Conservation (phyloP, 1,140 invertebrate species). For the Zaprionus lachaisei region DNA sequence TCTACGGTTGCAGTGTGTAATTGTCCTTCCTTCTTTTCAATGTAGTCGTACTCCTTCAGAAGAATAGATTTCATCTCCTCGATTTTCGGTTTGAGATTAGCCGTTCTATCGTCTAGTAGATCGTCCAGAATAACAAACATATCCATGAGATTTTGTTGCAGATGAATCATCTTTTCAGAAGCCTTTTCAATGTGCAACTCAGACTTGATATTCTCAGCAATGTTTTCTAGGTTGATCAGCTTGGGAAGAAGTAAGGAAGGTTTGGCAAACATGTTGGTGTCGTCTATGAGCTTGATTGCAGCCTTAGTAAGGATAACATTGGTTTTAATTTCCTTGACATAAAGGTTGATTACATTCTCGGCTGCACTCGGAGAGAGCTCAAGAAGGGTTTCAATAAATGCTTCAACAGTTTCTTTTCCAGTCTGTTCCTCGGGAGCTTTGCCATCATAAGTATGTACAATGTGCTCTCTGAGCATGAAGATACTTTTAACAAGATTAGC, state of each 20-base stretch:
- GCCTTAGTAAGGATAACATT: conserved; percentile 65
- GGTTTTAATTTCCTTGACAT: conserved; percentile 52
- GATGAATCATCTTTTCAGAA: conserved; percentile 9
- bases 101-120: conserved; percentile 50
- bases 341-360: conserved; percentile 45
- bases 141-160: conserved; percentile 75
- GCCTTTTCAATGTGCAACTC: conserved; percentile 18
- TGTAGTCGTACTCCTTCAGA: conserved; percentile 55
- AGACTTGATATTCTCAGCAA: conserved; percentile 49
- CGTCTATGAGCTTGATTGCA: conserved; percentile 51
- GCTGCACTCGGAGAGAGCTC: conserved; percentile 47
- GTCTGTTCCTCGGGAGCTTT: conserved; percentile 32
- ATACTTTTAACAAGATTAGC: conserved; percentile 54
- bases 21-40: conserved; percentile 51
- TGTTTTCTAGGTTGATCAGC: conserved; percentile 54
- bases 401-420: conserved; percentile 47
- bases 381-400: conserved; percentile 60
- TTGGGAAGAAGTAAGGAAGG: conserved; percentile 63
- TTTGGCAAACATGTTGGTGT: conserved; percentile 53
- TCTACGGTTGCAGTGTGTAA: conserved; percentile 34
- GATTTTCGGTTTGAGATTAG: conserved; percentile 37
- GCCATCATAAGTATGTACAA: conserved; percentile 76
- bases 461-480: conserved; percentile 71
- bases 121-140: conserved; percentile 73
- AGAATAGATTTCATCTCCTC: conserved; percentile 54